Percentiles rank a stretch among this genome's conserved stretches.
Evolutionary conservation across 2,888 invertebrate species (phyloP).

Genomic region (Cheilosia scutellata): DNA sequence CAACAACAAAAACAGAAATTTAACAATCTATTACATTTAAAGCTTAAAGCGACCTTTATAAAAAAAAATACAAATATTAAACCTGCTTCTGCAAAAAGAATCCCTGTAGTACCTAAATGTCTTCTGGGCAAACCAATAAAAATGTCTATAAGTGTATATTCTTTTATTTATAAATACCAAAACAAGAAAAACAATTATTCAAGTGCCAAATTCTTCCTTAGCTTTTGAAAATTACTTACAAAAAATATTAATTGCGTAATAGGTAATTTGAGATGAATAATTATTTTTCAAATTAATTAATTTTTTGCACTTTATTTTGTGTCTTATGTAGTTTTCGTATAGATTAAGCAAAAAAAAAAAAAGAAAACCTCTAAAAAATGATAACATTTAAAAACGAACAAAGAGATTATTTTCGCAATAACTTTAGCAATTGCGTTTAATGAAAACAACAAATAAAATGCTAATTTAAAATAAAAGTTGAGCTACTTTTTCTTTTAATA

Average conservation of each 20-base stretch:
- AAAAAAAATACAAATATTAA: not conserved
- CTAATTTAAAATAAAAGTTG: conserved; percentile 3
- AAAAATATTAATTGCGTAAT: conserved; percentile 16
- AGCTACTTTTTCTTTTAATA: not conserved
- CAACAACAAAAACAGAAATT: conserved; percentile 1
- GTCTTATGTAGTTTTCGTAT: conserved; percentile 42
- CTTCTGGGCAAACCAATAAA: not conserved
- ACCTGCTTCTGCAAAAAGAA: conserved; percentile 35
- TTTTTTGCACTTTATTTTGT: conserved; percentile 59
- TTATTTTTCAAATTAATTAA: conserved; percentile 39
- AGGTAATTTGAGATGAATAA: conserved; percentile 16
- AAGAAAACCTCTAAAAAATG: conserved; percentile 6
- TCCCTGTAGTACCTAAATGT: not conserved
- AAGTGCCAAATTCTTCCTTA: conserved; percentile 68
- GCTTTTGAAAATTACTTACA: conserved; percentile 40
- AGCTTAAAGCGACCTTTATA: conserved; percentile 15
- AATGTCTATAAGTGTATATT: not conserved
- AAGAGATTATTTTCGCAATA: conserved; percentile 40
- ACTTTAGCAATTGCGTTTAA: conserved; percentile 28
- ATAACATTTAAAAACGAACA: conserved; percentile 27
- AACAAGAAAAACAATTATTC: conserved; percentile 32
- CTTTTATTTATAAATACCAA: conserved; percentile 25
- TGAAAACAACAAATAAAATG: conserved; percentile 57
- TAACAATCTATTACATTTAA: not conserved
- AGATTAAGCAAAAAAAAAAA: conserved; percentile 47